phyloP scores from a whole-genome alignment of 2,797 vertebrate genomes.

The Sylvia borin region DNA sequence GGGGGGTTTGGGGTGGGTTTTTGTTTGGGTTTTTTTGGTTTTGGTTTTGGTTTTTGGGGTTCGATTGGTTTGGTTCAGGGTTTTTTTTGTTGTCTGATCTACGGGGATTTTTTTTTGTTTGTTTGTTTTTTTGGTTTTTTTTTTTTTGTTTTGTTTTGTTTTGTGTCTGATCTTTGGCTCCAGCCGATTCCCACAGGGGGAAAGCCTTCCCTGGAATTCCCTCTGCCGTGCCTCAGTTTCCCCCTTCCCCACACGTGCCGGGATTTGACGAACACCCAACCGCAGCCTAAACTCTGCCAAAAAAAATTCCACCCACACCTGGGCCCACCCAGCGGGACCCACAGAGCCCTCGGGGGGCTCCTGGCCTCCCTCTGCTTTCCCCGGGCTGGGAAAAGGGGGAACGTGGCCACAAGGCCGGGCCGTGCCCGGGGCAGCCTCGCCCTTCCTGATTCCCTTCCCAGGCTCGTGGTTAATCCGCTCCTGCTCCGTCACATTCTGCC shows the following conservation, averaged over 20 bases:
- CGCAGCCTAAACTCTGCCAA: not conserved
- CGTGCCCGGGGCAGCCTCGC: constrained; percentile 29
- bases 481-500: not conserved
- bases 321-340: not conserved
- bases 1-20: too few relatives aligned
- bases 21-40: too few relatives aligned
- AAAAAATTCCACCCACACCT: not conserved
- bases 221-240: constrained; percentile 12
- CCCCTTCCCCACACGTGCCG: not conserved
- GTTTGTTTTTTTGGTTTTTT: too few relatives aligned
- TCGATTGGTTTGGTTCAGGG: too few relatives aligned
- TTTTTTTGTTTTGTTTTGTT: too few relatives aligned
- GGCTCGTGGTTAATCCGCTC: not conserved
- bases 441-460: constrained; percentile 38
- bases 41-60: too few relatives aligned
- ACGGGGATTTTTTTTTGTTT: too few relatives aligned
- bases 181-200: not conserved
- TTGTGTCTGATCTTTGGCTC: not conserved
- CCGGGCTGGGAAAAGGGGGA: not conserved
- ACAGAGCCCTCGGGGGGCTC: rapidly evolving
- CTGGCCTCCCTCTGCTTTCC: not conserved
- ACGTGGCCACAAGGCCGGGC: not conserved
- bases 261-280: rapidly evolving
- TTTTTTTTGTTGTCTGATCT: too few relatives aligned
- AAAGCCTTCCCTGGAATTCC: not conserved